These are phyloP conservation scores for Cynoglossus semilaevis DNA, from an alignment of 2,113 vertebrate species.

Conservation along the genomic window DNA sequence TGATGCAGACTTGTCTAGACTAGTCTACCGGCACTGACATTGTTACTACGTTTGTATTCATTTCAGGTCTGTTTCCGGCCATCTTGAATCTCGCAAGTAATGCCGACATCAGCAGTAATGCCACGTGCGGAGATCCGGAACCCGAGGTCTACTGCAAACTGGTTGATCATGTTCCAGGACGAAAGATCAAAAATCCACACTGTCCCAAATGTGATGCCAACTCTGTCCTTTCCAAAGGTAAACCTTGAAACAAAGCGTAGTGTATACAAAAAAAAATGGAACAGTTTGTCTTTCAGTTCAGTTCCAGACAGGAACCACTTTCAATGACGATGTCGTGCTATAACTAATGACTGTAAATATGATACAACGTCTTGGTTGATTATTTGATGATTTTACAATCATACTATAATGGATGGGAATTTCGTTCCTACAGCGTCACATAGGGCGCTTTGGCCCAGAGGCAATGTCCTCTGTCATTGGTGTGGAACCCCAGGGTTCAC, in stretches of 20 bases:
- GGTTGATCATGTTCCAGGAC: conserved; percentile 91
- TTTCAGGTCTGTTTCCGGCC: conserved; percentile 89
- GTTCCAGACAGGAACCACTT: background rate
- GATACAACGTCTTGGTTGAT: too few species aligned
- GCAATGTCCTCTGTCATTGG: too few species aligned
- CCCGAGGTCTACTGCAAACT: conserved; percentile 94
- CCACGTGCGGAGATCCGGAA: conserved; percentile 88
- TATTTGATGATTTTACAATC: too few species aligned
- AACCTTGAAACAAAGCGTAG: conserved; percentile 5
- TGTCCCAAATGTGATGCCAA: conserved; percentile 84
- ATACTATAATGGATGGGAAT: too few species aligned
- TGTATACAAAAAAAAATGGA: background rate
- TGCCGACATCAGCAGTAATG: conserved; percentile 86
- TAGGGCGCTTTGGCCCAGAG: too few species aligned
- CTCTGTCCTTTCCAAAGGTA: conserved; percentile 85
- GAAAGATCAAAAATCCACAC: conserved; percentile 85
- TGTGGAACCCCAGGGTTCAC: too few species aligned
- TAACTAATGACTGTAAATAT: too few species aligned
- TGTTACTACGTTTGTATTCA: background rate
- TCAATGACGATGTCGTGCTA: too few species aligned
- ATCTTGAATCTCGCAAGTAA: conserved; percentile 94
- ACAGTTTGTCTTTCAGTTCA: background rate
- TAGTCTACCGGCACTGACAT: too few species aligned
- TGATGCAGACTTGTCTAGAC: too few species aligned
- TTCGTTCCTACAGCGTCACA: too few species aligned